Conservation (phyloP, 2,888 invertebrate genomes). For the Cistogaster globosa region DNA sequence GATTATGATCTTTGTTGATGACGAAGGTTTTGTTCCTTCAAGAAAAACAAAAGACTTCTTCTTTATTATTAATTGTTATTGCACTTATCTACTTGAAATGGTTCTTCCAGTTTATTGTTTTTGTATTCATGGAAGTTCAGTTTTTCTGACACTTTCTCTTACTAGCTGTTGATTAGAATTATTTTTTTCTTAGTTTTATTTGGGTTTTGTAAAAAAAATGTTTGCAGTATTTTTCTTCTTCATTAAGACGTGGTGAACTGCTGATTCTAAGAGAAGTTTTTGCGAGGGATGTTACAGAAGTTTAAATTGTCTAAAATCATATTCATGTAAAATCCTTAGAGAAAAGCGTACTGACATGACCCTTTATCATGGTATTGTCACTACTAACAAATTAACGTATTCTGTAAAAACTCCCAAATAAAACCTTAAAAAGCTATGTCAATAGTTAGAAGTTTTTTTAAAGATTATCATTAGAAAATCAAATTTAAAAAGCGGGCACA, state of each 20-base stretch:
- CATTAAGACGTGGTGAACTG: background rate
- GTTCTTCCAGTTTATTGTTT: background rate
- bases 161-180: constrained; percentile 38
- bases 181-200: constrained; percentile 2
- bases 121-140: constrained; percentile 36
- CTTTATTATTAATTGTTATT: constrained; percentile 39
- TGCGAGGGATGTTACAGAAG: background rate
- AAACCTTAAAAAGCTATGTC: no score
- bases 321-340: no score
- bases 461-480: no score
- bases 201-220: no score
- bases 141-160: constrained; percentile 41
- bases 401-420: no score
- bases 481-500: no score
- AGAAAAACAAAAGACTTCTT: background rate
- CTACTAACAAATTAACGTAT: no score
- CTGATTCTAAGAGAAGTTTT: background rate
- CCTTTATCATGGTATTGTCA: no score
- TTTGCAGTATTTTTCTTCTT: background rate
- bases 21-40: constrained; percentile 37
- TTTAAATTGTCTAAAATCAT: no score
- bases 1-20: constrained; percentile 46
- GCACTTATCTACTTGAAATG: constrained; percentile 45
- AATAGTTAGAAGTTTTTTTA: no score
- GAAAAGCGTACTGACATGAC: no score